Evolutionary conservation across 2,888 invertebrate species (phyloP).

Genomic region (Lasius fuliginosus): DNA sequence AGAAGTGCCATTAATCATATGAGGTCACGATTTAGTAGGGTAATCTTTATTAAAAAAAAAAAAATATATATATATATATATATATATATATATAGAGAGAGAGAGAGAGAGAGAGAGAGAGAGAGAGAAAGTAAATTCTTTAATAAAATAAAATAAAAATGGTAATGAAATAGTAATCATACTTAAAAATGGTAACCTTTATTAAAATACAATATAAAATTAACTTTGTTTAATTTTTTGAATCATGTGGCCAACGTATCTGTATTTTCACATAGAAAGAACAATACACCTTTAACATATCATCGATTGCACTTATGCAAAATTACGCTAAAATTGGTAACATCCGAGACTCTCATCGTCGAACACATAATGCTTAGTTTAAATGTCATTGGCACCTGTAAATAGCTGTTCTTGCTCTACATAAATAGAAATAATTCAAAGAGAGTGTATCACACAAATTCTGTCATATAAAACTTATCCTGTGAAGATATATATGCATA

Average conservation of each 20-base stretch:
- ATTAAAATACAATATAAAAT: constrained; percentile 78
- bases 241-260: not conserved
- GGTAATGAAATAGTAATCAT: not conserved
- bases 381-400: constrained; percentile 32
- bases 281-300: not conserved
- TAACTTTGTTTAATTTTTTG: not conserved
- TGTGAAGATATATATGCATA: not conserved
- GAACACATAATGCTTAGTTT: constrained; percentile 32
- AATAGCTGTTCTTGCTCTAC: not conserved
- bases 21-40: not conserved
- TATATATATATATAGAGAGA: no score
- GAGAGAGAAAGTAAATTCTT: not conserved
- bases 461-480: constrained; percentile 3
- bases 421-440: constrained; percentile 20
- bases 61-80: no score
- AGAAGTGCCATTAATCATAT: not conserved
- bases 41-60: not conserved
- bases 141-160: not conserved
- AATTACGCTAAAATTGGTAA: constrained; percentile 13
- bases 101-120: no score
- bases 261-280: constrained; percentile 6
- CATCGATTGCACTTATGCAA: constrained; percentile 8
- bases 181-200: constrained; percentile 60
- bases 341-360: not conserved
- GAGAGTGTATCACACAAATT: constrained; percentile 41